A percentile compares a stretch with the other conserved stretches of the same genome.
phyloP scores from a whole-genome alignment of 1,140 invertebrate genomes.

The Drosophila ohnishii region DNA sequence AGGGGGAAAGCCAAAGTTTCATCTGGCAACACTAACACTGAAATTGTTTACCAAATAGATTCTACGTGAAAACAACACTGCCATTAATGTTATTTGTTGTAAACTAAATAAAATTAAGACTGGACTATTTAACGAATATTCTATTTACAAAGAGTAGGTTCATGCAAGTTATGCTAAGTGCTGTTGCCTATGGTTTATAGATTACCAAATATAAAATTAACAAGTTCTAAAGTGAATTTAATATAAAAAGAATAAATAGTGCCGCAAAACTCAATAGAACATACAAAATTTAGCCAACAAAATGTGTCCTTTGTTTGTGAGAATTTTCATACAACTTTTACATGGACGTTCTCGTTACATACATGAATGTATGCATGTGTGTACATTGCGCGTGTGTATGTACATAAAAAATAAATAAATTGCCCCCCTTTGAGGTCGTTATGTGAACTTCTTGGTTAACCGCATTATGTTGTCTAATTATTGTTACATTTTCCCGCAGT shows the following conservation, averaged over 20 bases:
- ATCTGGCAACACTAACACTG: no score
- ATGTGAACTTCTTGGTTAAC: slow-evolving; percentile 28
- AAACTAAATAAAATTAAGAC: slow-evolving; percentile 35
- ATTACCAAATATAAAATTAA: slow-evolving; percentile 4
- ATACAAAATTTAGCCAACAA: no score
- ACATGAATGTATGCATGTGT: slow-evolving; percentile 16
- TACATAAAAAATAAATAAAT: slow-evolving; percentile 31
- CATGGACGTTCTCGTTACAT: slow-evolving; percentile 25
- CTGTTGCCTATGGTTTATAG: background rate
- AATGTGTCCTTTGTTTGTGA: slow-evolving; percentile 13
- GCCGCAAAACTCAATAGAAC: background rate
- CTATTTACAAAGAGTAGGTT: slow-evolving; percentile 21
- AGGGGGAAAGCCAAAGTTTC: no score
- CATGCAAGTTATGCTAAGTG: background rate
- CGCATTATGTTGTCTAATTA: slow-evolving; percentile 15
- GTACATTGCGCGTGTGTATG: slow-evolving; percentile 14
- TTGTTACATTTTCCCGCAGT: background rate
- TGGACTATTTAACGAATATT: slow-evolving; percentile 17
- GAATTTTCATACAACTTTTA: slow-evolving; percentile 14
- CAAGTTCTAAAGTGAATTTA: background rate
- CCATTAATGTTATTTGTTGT: slow-evolving; percentile 35
- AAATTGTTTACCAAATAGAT: slow-evolving; percentile 48
- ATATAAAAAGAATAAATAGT: background rate
- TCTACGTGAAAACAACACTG: slow-evolving; percentile 42
- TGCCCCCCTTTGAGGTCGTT: slow-evolving; percentile 42